Conservation (phyloP, 2,888 invertebrate genomes). For the Catocala nupta region DNA sequence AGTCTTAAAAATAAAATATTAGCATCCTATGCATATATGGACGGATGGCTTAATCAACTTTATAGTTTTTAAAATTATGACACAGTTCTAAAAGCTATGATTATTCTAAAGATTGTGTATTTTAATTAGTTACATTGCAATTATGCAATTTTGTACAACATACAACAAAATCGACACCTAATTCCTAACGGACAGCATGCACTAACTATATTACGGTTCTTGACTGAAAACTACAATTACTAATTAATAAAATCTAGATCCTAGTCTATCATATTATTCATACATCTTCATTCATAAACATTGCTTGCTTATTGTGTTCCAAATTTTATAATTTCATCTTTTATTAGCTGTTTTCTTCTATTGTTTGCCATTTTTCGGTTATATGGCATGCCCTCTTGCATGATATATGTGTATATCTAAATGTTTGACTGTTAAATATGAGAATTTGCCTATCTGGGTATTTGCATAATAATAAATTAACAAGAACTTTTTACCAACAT, state of each 20-base stretch:
- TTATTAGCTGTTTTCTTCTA: constrained; percentile 58
- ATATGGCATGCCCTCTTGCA: constrained; percentile 56
- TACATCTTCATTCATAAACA: constrained; percentile 65
- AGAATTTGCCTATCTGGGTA: not conserved
- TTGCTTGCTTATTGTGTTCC: constrained; percentile 78
- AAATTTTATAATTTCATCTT: constrained; percentile 47
- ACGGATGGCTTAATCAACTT: too few relatives aligned
- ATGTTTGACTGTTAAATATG: constrained; percentile 2
- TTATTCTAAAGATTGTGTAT: too few relatives aligned
- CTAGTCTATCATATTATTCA: constrained; percentile 31
- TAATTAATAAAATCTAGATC: not conserved
- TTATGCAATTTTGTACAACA: too few relatives aligned
- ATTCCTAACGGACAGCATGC: constrained; percentile 28
- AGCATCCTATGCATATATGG: too few relatives aligned
- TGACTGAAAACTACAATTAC: constrained; percentile 7
- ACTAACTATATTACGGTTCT: constrained; percentile 1
- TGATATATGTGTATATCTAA: constrained; percentile 37
- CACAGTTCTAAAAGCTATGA: too few relatives aligned
- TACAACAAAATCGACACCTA: constrained; percentile 2
- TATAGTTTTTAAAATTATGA: too few relatives aligned
- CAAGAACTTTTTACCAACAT: too few relatives aligned
- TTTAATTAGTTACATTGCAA: too few relatives aligned
- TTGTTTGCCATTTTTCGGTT: constrained; percentile 53
- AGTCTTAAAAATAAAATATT: too few relatives aligned
- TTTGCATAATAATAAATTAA: not conserved